Percentiles rank a stretch among this genome's conserved stretches.
phyloP scores from a whole-genome alignment of 2,797 vertebrate genomes.

The Brachyalestes nurse region DNA sequence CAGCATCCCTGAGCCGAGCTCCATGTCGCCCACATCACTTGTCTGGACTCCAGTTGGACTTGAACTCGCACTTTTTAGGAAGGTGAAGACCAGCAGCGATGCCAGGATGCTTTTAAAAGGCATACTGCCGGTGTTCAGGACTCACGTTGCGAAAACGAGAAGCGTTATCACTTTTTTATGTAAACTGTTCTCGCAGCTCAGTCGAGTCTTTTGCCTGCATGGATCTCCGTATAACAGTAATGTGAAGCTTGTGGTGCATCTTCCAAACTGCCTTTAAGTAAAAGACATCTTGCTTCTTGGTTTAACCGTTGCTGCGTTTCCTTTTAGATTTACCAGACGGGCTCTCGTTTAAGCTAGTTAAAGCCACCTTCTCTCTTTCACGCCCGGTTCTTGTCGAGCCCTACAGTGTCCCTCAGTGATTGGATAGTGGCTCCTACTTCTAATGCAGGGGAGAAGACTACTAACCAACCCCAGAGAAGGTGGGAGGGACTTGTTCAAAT shows the following conservation, averaged over 20 bases:
- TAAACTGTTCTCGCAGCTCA: neutral
- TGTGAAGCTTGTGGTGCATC: neutral
- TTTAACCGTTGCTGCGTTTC: neutral
- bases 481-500: neutral
- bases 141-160: neutral
- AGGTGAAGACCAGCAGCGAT: constrained; percentile 60
- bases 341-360: neutral
- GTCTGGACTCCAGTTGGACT: constrained; percentile 12
- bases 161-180: neutral
- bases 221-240: neutral
- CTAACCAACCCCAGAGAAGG: neutral
- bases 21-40: constrained; percentile 52
- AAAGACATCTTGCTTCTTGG: neutral
- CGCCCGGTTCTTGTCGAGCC: neutral
- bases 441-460: neutral
- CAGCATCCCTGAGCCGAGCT: constrained; percentile 76
- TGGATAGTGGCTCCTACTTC: neutral
- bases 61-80: constrained; percentile 21
- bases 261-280: neutral
- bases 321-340: neutral
- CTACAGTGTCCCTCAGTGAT: neutral
- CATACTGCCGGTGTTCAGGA: constrained; percentile 56
- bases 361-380: neutral
- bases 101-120: constrained; percentile 38
- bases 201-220: neutral